Evolutionary conservation across 2,888 invertebrate genomes (phyloP), one percentile per base, ranked within the genome.

Genomic region (Leptinotarsa juncta): DNA sequence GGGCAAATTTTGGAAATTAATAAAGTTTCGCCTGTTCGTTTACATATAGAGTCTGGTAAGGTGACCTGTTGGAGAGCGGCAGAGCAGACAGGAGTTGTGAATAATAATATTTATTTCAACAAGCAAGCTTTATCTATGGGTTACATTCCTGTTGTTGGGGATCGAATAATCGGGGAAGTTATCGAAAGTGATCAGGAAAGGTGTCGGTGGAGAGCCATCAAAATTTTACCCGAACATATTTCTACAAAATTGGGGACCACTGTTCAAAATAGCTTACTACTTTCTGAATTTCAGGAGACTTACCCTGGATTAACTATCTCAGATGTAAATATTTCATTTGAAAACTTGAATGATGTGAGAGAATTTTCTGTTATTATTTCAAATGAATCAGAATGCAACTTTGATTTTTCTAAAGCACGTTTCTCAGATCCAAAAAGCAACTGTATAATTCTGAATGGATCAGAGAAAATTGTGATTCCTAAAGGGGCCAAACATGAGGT

Each of bases 161-260:
- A 93, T 81, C 89, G 90, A 85, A 93, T 94, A 3, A 84, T 90
- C 72, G 90, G 91, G 5, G 93, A 95, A 84, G 90, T 92, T 2
- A 93, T 95, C 81, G 95, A 95, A 87, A 94, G 94, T 85, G 91
- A 92, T 80, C 92, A 93, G 88, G 90, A 89, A 18, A 81, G 83
- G 15, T 84, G 82, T 73, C 86, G 86, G 66, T 91, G 93, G 93
- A 89, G 94, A 79, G 93, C 92, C 0, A 83, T 93, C 70, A 89
- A 88, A 68, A 84, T 90, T 18, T 83, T 87, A 68, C 88, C 88
- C 4, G 81, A 83, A 26, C 73, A 76, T 71, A 75, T 79, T 62
- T 77, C 78, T 51, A 71, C 50, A 65, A 70, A 75, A 70, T 10
- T 68, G 74, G 71, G 42, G n/a, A 67, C 68, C n/a, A 15, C 70